A percentile compares a stretch with the other conserved stretches of the same genome.
These are phyloP conservation scores for Leptinotarsa undecemlineata DNA, from an alignment of 1,140 invertebrate genomes.

Conservation along the genomic window DNA sequence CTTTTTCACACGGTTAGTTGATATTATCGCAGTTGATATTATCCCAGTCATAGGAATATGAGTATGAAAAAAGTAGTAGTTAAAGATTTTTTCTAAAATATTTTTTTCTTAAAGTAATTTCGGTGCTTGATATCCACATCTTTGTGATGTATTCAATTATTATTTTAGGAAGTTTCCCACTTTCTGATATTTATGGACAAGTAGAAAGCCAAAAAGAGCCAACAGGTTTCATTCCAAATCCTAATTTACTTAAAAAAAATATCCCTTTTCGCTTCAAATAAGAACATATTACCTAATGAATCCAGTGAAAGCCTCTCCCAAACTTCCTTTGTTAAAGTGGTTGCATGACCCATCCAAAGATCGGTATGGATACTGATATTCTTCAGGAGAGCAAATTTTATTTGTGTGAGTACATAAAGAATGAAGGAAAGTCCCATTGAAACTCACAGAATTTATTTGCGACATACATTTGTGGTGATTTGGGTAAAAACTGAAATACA, in stretches of 20 bases:
- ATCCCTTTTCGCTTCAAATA: background rate
- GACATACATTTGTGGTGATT: constrained; percentile 50
- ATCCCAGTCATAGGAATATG: too few species aligned
- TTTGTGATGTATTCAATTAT: background rate
- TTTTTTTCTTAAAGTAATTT: too few species aligned
- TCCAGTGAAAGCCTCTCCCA: constrained; percentile 60
- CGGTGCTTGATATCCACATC: too few species aligned
- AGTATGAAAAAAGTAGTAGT: too few species aligned
- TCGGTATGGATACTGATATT: constrained; percentile 60
- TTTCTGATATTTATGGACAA: background rate
- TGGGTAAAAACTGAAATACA: background rate
- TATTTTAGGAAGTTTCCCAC: background rate
- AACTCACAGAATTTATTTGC: constrained; percentile 40
- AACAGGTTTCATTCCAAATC: too few species aligned
- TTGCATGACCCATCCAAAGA: constrained; percentile 77
- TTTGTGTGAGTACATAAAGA: constrained; percentile 33
- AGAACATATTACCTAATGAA: constrained; percentile 11
- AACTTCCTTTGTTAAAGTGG: constrained; percentile 63
- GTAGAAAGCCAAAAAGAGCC: too few species aligned
- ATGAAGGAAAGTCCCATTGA: constrained; percentile 47
- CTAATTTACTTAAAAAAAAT: too few species aligned
- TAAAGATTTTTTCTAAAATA: too few species aligned
- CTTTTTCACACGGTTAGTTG: too few species aligned
- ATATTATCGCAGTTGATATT: too few species aligned
- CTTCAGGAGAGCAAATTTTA: constrained; percentile 54